Evolutionary conservation across 2,113 vertebrate species (phyloP), one percentile per base, ranked within the genome.

Genomic region (Mesocricetus auratus): DNA sequence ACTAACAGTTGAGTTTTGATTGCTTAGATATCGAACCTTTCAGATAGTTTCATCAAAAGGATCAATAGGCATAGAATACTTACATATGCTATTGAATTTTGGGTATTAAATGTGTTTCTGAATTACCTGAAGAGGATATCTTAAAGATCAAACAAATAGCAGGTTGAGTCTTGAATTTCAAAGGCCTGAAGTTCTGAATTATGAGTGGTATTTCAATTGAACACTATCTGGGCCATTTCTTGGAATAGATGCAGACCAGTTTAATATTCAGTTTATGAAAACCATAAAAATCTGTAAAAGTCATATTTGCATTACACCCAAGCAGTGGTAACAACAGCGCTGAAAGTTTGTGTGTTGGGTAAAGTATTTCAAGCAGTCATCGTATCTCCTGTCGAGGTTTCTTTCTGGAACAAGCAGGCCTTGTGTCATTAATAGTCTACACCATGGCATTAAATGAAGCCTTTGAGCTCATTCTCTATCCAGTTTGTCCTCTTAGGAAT

Each of bases 241-340:
- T 96, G 13, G 45, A 62, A 50, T 77, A 33, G 64, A 95, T 19
- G 60, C 22, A 85, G 50, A 93, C 58, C n/a, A 7, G 78, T 36
- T 91, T 92, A 71, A 39, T 53, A 56, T 90, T 87, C 12, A 71
- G 45, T 45, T 75, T 92, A 83, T 90, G 71, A 95, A 96, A 81
- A 47, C 79, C 71, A 81, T 50, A 82, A 75, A 94, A 83, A 62
- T 29, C 58, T 95, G 12, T 22, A 11, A n/a, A 91, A 75, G 73
- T 92, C 42, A 17, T 29, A 33, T 62, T 69, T 90, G 78, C 24
- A 71, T 93, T n/a, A n/a, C n/a, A n/a, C n/a, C n/a, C n/a, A n/a
- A n/a, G n/a, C n/a, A n/a, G n/a, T 78, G 45, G 50, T 86, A 53
- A 64, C 21, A n/a, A 68, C 13, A 58, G 78, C 81, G 45, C 42